Evolutionary conservation across 2,888 invertebrate genomes (phyloP), one percentile per base, ranked within the genome.

Genomic region (Chymomyza caudatula): DNA sequence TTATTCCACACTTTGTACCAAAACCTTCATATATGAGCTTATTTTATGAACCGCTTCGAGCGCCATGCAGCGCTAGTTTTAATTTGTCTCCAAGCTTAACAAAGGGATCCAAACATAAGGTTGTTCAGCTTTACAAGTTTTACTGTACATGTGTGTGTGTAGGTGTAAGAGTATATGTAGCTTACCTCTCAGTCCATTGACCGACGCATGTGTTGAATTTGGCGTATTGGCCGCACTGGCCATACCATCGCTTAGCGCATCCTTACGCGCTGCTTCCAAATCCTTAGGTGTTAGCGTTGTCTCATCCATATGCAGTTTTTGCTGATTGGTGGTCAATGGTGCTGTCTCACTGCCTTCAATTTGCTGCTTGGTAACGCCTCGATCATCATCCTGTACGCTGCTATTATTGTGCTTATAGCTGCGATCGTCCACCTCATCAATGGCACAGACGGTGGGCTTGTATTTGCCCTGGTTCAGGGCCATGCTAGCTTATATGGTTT

Each of bases 291-390:
- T 80, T 5, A 85, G 49, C 22, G 74, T 86, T 20, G 77, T 84
- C 56, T 85, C 75, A 57, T 89, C 89, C 55, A 88, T 85, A 43
- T 88, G 87, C 17, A 86, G 65, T 74, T 88, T 89, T 60, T 89
- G 82, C 70, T 89, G 89, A 66, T 88, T 88, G 61, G 82, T 88
- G 19, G 89, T 89, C 61, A 89, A 67, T 3, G 89, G 89, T 8
- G 89, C 85, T 44, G 89, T 89, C 69, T 89, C 89, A 42, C 89
- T 89, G 49, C 89, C 88, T 74, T 89, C 89, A 53, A 88, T 83
- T 77, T 89, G 89, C 63, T 86, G 88, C 52, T 78, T 77, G 6
- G 42, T 53, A 25, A 63, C 69, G 25, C 67, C 56, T 2, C 51
- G 37, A 22, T 62, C 62, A 59, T 86, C 81, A 20, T 86, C 82